These are phyloP conservation scores for Sinella curviseta DNA, from an alignment of 1,140 invertebrate species.

Conservation along the genomic window DNA sequence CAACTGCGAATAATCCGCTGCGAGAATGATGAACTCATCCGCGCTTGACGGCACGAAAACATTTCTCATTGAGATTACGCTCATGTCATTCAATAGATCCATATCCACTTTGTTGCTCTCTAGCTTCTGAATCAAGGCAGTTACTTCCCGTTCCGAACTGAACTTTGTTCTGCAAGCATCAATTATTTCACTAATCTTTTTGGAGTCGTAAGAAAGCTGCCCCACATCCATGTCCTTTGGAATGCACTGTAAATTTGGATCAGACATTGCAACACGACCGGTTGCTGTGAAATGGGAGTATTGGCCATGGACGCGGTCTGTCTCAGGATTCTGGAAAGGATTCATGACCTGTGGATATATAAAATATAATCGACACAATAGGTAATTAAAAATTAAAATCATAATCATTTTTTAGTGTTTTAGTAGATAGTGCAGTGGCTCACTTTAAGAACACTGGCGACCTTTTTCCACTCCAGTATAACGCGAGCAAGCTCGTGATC, in stretches of 20 bases:
- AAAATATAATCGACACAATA: no score
- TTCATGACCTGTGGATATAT: constrained; percentile 64
- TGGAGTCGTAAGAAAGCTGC: constrained; percentile 17
- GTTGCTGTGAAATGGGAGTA: constrained; percentile 80
- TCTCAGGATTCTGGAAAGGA: constrained; percentile 57
- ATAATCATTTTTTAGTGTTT: no score
- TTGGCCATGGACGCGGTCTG: constrained; percentile 65
- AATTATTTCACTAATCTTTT: constrained; percentile 34
- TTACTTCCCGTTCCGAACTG: constrained; percentile 32
- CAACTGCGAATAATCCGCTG: constrained; percentile 88
- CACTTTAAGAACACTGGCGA: constrained; percentile 70
- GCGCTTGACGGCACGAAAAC: constrained; percentile 66
- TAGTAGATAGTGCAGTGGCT: no score
- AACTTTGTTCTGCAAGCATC: constrained; percentile 29
- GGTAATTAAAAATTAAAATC: no score
- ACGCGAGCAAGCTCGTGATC: constrained; percentile 67
- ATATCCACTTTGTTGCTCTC: background rate
- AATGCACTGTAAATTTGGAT: constrained; percentile 92
- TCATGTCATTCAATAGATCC: constrained; percentile 2
- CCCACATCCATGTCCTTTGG: constrained; percentile 76
- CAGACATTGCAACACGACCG: constrained; percentile 87
- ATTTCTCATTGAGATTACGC: constrained; percentile 57
- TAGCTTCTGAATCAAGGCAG: constrained; percentile 16
- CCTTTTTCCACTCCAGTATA: constrained; percentile 79
- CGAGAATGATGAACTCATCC: background rate